Evolutionary conservation across 2,113 vertebrate genomes (phyloP).

Genomic region (Paradisaea rubra): DNA sequence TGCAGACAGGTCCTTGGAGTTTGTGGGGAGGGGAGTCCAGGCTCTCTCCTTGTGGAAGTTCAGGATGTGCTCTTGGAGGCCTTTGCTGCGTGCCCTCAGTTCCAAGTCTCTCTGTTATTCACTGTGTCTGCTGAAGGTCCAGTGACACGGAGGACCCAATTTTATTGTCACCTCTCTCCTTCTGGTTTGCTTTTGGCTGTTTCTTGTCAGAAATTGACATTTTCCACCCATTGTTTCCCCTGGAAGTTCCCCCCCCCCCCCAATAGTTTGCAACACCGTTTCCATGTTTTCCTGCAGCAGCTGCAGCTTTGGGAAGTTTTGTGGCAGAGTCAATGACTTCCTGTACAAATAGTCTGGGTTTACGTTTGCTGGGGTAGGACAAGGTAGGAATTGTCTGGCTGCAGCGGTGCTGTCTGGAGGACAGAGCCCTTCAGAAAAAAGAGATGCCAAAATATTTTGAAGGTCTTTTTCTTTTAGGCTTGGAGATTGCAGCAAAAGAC

Average conservation of each 20-base stretch:
- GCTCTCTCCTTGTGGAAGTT: background rate
- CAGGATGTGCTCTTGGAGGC: background rate
- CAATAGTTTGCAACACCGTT: background rate
- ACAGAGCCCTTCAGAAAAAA: background rate
- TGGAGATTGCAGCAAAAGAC: background rate
- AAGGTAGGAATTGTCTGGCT: slow-evolving; percentile 27
- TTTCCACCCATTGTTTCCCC: background rate
- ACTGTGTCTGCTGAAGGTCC: background rate
- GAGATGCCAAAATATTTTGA: background rate
- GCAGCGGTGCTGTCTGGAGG: background rate
- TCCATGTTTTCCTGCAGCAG: background rate
- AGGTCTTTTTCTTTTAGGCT: background rate
- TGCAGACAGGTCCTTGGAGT: background rate
- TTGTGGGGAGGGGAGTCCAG: background rate
- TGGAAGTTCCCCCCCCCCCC: background rate
- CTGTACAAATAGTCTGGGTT: slow-evolving; percentile 24
- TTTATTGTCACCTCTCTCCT: background rate
- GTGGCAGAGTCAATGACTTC: background rate
- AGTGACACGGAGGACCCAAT: background rate
- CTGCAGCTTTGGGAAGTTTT: background rate
- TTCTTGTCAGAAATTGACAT: background rate
- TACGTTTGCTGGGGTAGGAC: background rate
- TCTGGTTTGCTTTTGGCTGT: background rate
- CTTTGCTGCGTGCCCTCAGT: accelerated
- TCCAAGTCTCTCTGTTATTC: background rate